phyloP scores from a whole-genome alignment of 2,888 invertebrate genomes.

The Thecocarcelia acutangulata region DNA sequence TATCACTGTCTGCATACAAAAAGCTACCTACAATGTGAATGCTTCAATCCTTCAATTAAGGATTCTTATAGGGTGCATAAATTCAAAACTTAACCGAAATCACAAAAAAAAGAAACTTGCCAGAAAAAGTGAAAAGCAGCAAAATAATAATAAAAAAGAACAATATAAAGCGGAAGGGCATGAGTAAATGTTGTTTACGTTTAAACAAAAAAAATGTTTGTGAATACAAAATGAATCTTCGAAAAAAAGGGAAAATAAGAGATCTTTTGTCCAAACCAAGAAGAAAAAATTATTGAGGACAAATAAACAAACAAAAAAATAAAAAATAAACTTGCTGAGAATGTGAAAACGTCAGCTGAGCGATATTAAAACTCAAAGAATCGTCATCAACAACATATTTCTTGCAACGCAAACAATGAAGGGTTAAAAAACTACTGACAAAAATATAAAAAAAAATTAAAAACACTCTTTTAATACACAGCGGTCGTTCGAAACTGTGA shows the following conservation, averaged over 20 bases:
- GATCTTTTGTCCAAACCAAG: slow-evolving; percentile 54
- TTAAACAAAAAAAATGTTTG: slow-evolving; percentile 10
- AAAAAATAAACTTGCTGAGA: slow-evolving; percentile 46
- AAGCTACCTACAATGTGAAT: no score
- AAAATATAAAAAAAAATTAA: background rate
- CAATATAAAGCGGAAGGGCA: slow-evolving; percentile 45
- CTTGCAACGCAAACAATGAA: slow-evolving; percentile 64
- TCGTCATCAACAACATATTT: slow-evolving; percentile 59
- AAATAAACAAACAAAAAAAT: slow-evolving; percentile 32
- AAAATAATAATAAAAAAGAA: slow-evolving; percentile 2
- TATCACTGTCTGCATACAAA: no score
- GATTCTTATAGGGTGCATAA: slow-evolving; percentile 14
- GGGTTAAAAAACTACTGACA: slow-evolving; percentile 41
- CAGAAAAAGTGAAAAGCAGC: slow-evolving; percentile 35
- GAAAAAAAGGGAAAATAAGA: slow-evolving; percentile 57
- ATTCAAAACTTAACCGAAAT: slow-evolving; percentile 19
- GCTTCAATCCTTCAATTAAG: background rate
- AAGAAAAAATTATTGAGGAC: slow-evolving; percentile 42
- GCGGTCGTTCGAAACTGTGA: slow-evolving; percentile 62
- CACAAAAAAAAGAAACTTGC: slow-evolving; percentile 9
- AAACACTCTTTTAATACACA: slow-evolving; percentile 36
- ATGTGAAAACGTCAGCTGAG: slow-evolving; percentile 77
- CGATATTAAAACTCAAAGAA: slow-evolving; percentile 60
- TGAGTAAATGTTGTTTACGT: slow-evolving; percentile 60
- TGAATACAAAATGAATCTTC: slow-evolving; percentile 49